Evolutionary conservation across 2,888 invertebrate genomes (phyloP).

Genomic region (Drosophila atripex): DNA sequence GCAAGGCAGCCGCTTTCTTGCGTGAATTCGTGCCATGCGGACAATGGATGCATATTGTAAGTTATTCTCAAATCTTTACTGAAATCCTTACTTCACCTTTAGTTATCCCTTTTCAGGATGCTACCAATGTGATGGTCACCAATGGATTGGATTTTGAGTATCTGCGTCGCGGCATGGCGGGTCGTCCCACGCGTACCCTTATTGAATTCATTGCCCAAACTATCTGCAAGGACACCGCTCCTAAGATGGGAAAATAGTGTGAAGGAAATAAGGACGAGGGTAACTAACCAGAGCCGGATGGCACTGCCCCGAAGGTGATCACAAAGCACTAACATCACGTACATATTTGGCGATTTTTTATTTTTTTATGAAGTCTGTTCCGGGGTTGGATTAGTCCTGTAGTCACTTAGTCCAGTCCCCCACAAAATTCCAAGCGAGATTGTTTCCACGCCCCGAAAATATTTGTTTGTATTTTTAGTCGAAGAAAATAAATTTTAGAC

Average conservation of each 20-base stretch:
- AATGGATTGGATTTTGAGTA: constrained; percentile 87
- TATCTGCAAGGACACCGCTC: constrained; percentile 81
- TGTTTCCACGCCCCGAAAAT: constrained; percentile 7
- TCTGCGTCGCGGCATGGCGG: constrained; percentile 88
- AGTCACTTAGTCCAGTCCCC: constrained; percentile 20
- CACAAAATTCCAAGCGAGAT: constrained; percentile 22
- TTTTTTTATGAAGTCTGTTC: constrained; percentile 8
- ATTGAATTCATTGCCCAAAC: constrained; percentile 88
- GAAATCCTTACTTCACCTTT: no score
- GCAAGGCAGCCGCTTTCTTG: constrained; percentile 91
- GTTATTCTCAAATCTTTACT: not conserved
- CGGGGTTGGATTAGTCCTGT: constrained; percentile 11
- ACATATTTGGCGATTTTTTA: not conserved
- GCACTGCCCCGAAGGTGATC: not conserved
- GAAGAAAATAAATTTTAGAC: not conserved
- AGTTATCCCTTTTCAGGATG: constrained; percentile 85
- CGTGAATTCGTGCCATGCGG: constrained; percentile 88
- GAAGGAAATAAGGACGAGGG: not conserved
- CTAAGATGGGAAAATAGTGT: constrained; percentile 71
- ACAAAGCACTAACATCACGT: constrained; percentile 1
- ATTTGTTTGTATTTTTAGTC: constrained; percentile 16
- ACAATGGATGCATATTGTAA: constrained; percentile 91
- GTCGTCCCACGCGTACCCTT: constrained; percentile 91
- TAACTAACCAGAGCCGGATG: not conserved
- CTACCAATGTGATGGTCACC: constrained; percentile 89